Percentiles rank a stretch among this genome's conserved stretches.
These are phyloP conservation scores for Melanostigma gelatinosum DNA, from an alignment of 2,113 vertebrate species.

Conservation along the genomic window DNA sequence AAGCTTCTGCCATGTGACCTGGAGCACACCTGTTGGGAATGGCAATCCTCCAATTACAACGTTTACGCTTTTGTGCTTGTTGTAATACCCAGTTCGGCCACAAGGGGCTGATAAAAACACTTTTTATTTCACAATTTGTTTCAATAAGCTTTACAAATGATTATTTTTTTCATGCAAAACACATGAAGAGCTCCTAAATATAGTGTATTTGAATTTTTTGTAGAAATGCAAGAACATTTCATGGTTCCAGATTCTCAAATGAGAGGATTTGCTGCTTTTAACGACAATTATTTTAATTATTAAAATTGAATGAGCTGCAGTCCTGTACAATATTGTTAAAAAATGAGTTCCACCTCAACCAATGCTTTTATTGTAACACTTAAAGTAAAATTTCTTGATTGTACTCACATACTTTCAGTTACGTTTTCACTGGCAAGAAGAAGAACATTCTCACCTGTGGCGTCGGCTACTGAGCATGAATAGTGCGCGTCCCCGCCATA, in stretches of 20 bases:
- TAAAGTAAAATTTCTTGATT: background rate
- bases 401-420: background rate
- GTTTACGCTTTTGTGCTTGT: background rate
- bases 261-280: background rate
- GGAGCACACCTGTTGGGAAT: slow-evolving; percentile 58
- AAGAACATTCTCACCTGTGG: slow-evolving; percentile 11
- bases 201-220: too few species aligned
- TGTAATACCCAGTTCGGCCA: background rate
- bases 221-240: background rate
- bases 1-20: slow-evolving; percentile 76
- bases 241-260: background rate
- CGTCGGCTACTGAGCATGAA: slow-evolving; percentile 28
- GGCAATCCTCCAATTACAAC: background rate
- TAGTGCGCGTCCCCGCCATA: slow-evolving; percentile 35
- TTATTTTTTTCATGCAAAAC: slow-evolving; percentile 2
- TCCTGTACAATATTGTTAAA: background rate
- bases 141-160: background rate
- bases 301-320: too few species aligned
- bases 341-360: background rate
- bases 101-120: too few species aligned
- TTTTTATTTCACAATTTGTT: too few species aligned
- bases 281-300: too few species aligned
- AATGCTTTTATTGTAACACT: background rate
- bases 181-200: background rate
- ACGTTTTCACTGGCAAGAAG: background rate